Conservation (phyloP, 2,888 invertebrate genomes). For the Polietes domitor region DNA sequence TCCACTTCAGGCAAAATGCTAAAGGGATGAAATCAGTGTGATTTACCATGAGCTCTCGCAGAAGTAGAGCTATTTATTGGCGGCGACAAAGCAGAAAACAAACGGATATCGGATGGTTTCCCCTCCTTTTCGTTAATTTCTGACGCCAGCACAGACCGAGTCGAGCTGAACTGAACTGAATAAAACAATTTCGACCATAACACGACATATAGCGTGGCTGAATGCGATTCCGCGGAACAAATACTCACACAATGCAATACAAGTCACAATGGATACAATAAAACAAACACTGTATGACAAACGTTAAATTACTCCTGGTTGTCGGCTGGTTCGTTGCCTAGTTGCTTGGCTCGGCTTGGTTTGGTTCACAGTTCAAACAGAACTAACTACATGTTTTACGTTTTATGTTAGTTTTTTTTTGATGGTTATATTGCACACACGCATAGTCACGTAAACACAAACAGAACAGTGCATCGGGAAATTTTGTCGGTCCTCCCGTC, state of each 20-base stretch:
- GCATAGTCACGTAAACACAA: too few species aligned
- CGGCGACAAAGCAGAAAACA: too few species aligned
- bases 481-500: too few species aligned
- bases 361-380: neutral
- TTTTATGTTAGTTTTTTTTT: too few species aligned
- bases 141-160: neutral
- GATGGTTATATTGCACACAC: too few species aligned
- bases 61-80: too few species aligned
- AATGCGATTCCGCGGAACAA: constrained; percentile 50
- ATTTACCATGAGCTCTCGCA: too few species aligned
- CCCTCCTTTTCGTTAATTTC: neutral
- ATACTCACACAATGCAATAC: neutral
- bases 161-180: neutral
- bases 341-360: too few species aligned
- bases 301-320: neutral
- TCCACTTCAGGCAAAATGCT: too few species aligned
- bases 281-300: neutral
- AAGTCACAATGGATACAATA: neutral
- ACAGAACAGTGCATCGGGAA: too few species aligned
- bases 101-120: neutral
- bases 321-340: neutral
- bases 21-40: too few species aligned
- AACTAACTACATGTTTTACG: too few species aligned
- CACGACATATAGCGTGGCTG: constrained; percentile 67
- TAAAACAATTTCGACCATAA: neutral